Percentiles rank a stretch among this genome's conserved stretches.
Evolutionary conservation across 2,888 invertebrate species (phyloP).

Genomic region (Lingula anatina): DNA sequence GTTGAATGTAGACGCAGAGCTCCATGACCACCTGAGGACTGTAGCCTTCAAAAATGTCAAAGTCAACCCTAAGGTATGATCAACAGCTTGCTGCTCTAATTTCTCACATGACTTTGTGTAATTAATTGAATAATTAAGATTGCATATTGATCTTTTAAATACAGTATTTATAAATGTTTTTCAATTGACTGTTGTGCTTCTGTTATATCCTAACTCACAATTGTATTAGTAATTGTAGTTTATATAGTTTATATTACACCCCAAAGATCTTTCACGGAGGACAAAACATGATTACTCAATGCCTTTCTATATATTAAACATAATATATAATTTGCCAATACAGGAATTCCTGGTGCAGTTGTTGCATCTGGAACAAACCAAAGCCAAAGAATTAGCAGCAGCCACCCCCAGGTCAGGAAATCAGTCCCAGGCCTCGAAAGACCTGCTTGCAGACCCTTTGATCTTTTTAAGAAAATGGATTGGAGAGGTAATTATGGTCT

Average conservation of each 20-base stretch:
- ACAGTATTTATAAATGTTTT: no score
- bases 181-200: no score
- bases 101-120: no score
- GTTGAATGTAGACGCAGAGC: constrained; percentile 36
- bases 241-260: no score
- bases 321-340: no score
- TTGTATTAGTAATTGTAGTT: no score
- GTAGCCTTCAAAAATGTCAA: constrained; percentile 38
- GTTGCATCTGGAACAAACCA: constrained; percentile 41
- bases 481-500: constrained; percentile 50
- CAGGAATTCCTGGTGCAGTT: constrained; percentile 52
- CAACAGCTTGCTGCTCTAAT: not conserved
- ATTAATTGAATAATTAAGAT: no score
- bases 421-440: constrained; percentile 12
- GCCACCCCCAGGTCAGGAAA: constrained; percentile 23
- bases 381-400: constrained; percentile 34
- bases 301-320: no score
- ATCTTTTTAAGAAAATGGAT: constrained; percentile 54
- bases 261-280: no score
- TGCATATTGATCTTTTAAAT: no score
- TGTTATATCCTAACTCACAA: no score
- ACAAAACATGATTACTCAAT: no score
- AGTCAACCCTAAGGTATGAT: constrained; percentile 46
- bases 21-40: constrained; percentile 43
- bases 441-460: constrained; percentile 45